phyloP scores from a whole-genome alignment of 92 coral and sea anemone genomes.

The Nematostella vectensis region DNA sequence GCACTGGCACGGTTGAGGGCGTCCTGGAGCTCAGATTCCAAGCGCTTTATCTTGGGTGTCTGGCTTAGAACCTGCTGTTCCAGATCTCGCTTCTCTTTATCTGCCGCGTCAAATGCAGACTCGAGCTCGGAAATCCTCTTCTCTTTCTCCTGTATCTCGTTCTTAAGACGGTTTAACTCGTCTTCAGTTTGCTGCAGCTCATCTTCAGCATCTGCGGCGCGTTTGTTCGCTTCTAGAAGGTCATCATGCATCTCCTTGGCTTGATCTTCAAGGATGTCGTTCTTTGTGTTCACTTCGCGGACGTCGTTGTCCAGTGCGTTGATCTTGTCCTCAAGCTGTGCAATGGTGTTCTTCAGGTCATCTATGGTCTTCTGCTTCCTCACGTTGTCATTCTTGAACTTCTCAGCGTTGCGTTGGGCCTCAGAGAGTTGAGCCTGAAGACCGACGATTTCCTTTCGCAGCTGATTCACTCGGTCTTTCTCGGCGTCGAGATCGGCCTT shows the following conservation, averaged over 20 bases:
- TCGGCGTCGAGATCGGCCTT: constrained; percentile 80
- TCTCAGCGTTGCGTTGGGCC: constrained; percentile 68
- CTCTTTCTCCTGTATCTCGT: constrained; percentile 66
- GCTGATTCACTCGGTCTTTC: constrained; percentile 75
- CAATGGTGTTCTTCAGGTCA: constrained; percentile 78
- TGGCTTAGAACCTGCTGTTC: constrained; percentile 76
- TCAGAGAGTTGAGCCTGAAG: constrained; percentile 74
- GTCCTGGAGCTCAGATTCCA: constrained; percentile 74
- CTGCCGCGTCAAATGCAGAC: constrained; percentile 64
- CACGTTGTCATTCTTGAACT: constrained; percentile 74
- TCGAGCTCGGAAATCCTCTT: constrained; percentile 77
- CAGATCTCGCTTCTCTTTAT: constrained; percentile 73
- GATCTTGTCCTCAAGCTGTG: constrained; percentile 67
- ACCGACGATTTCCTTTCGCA: constrained; percentile 67
- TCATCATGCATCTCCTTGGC: constrained; percentile 89
- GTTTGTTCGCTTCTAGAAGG: constrained; percentile 71
- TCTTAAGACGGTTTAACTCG: constrained; percentile 59
- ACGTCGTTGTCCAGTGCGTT: constrained; percentile 85
- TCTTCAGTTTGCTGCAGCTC: constrained; percentile 64
- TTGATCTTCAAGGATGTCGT: constrained; percentile 91
- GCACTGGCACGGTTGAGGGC: constrained; percentile 64
- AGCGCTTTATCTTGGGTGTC: constrained; percentile 61
- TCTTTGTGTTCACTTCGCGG: constrained; percentile 74
- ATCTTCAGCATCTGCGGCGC: constrained; percentile 71
- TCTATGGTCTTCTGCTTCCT: constrained; percentile 88